Conservation (phyloP, 2,888 invertebrate species). For the Diabrotica balteata region DNA sequence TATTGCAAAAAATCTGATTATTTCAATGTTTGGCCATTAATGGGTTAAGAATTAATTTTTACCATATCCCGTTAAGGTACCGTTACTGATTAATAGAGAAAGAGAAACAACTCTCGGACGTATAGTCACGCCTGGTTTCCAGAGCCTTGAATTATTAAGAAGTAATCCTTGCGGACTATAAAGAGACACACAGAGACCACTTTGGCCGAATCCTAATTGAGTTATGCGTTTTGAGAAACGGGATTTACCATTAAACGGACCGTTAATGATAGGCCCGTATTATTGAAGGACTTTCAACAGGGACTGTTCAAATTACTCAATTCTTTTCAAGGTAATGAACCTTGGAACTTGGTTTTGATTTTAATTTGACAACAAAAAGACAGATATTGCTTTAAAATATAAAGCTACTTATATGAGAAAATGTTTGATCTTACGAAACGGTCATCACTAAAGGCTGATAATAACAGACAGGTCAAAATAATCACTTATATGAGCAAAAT, state of each 20-base stretch:
- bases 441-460: too few relatives aligned
- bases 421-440: too few relatives aligned
- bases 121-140: constrained; percentile 47
- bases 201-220: constrained; percentile 49
- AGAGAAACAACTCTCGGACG: constrained; percentile 36
- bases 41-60: constrained; percentile 20
- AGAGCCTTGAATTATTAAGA: constrained; percentile 53
- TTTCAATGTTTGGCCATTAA: too few relatives aligned
- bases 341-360: too few relatives aligned
- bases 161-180: constrained; percentile 47
- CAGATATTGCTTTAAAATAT: too few relatives aligned
- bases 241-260: constrained; percentile 32
- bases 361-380: too few relatives aligned
- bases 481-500: too few relatives aligned
- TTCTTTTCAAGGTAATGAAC: too few relatives aligned
- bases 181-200: constrained; percentile 46
- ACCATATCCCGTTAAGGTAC: constrained; percentile 12
- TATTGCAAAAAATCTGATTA: too few relatives aligned
- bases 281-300: constrained; percentile 1
- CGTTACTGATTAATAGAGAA: neutral
- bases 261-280: constrained; percentile 24
- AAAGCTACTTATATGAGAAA: too few relatives aligned
- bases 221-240: constrained; percentile 45
- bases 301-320: too few relatives aligned
- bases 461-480: too few relatives aligned